These are phyloP conservation scores for Liopterus haemorrhoidalis DNA, from an alignment of 2,888 invertebrate genomes.

Conservation along the genomic window DNA sequence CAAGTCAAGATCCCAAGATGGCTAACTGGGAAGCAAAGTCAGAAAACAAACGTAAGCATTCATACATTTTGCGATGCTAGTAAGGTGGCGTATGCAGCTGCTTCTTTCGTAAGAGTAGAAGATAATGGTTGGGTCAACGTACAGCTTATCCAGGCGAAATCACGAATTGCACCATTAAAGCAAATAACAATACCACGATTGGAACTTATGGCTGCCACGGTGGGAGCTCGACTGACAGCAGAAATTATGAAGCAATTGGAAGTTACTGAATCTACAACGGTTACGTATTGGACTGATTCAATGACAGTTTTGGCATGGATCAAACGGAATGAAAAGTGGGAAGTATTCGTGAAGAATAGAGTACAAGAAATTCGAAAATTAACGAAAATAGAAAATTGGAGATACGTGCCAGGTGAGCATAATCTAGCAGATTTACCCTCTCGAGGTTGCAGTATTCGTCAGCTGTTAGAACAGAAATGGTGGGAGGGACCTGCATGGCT, in stretches of 20 bases:
- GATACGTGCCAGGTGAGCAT: conserved; percentile 32
- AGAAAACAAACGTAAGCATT: not conserved
- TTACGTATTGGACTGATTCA: conserved; percentile 33
- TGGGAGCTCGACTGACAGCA: conserved; percentile 31
- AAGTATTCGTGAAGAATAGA: conserved; percentile 33
- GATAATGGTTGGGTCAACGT: conserved; percentile 26
- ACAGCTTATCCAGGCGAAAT: conserved; percentile 32
- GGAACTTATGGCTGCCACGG: conserved; percentile 35
- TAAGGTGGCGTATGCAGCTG: conserved; percentile 6
- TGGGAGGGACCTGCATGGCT: conserved; percentile 38
- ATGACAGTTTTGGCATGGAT: conserved; percentile 34
- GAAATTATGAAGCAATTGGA: conserved; percentile 21
- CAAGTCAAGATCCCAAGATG: conserved; percentile 9
- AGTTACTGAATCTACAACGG: not conserved
- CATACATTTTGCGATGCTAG: conserved; percentile 8
- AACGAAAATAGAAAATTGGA: conserved; percentile 28
- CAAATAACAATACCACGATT: conserved; percentile 35
- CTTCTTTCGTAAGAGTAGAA: not conserved
- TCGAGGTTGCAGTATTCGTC: conserved; percentile 32
- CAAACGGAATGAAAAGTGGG: conserved; percentile 27
- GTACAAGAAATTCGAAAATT: conserved; percentile 32
- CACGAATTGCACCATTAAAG: conserved; percentile 34
- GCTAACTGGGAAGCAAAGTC: not conserved
- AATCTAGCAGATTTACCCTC: conserved; percentile 38
- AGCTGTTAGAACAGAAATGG: conserved; percentile 33